Evolutionary conservation across 2,113 vertebrate species (phyloP).

Genomic region (Pachycephala philippinensis): DNA sequence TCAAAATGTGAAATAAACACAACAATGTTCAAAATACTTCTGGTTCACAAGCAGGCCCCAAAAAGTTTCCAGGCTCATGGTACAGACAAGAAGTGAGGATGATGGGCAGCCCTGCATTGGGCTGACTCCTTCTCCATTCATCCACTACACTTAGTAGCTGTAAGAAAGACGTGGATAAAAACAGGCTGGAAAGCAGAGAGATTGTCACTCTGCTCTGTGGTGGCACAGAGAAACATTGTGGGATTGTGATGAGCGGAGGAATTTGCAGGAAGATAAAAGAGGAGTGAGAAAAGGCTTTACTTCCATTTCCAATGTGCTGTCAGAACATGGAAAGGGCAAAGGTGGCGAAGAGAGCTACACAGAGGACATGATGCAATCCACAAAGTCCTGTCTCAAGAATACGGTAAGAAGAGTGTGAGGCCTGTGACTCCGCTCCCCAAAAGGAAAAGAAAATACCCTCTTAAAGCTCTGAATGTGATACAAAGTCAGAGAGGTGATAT

Average conservation of each 20-base stretch:
- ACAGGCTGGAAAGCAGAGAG: neutral
- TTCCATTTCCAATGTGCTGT: neutral
- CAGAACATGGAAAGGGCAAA: neutral
- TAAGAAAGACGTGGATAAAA: neutral
- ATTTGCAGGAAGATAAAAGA: neutral
- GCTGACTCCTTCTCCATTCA: neutral
- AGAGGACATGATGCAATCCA: neutral
- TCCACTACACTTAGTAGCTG: neutral
- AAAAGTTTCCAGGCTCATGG: neutral
- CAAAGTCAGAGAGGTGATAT: neutral
- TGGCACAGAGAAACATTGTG: neutral
- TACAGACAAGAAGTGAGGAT: neutral
- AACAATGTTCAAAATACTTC: neutral
- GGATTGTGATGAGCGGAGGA: neutral
- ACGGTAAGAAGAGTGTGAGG: neutral
- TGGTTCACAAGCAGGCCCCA: neutral
- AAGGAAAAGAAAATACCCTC: neutral
- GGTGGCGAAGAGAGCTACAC: neutral
- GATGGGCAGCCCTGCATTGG: neutral
- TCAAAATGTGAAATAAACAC: neutral
- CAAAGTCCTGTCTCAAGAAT: neutral
- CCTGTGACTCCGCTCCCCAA: neutral
- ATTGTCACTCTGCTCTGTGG: neutral
- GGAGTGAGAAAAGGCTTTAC: neutral
- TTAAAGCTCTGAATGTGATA: neutral